phyloP scores from a whole-genome alignment of 2,888 invertebrate genomes.

The Drosophila formosana region DNA sequence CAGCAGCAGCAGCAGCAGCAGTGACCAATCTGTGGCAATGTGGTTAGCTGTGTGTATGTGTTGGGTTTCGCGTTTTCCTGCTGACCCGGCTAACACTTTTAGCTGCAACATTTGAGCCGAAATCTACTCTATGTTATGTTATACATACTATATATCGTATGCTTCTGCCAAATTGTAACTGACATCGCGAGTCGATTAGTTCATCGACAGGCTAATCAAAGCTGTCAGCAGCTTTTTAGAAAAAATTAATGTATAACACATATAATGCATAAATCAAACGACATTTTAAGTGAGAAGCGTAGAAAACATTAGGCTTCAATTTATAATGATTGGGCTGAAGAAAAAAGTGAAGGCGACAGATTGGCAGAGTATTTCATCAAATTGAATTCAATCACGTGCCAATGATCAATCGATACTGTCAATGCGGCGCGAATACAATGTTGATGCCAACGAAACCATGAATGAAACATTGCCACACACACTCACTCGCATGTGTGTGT shows the following conservation, averaged over 20 bases:
- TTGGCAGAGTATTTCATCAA: constrained; percentile 78
- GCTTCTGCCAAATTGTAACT: constrained; percentile 17
- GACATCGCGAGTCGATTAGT: constrained; percentile 10
- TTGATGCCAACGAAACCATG: constrained; percentile 62
- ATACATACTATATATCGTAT: neutral
- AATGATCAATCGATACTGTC: constrained; percentile 81
- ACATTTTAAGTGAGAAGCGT: constrained; percentile 25
- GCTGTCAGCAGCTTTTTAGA: neutral
- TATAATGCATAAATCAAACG: constrained; percentile 4
- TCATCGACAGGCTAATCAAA: neutral
- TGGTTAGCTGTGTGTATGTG: constrained; percentile 5
- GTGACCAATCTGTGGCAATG: constrained; percentile 17
- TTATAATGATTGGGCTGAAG: constrained; percentile 31
- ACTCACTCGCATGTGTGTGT: constrained; percentile 13
- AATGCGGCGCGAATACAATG: constrained; percentile 64
- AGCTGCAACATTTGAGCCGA: constrained; percentile 11
- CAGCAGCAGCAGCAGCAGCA: constrained; percentile 1
- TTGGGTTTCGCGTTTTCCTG: constrained; percentile 17
- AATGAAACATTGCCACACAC: constrained; percentile 59
- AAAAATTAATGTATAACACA: neutral
- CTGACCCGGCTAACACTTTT: constrained; percentile 20
- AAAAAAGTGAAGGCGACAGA: constrained; percentile 60
- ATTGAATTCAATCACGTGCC: constrained; percentile 81
- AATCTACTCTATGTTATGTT: neutral
- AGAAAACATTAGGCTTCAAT: constrained; percentile 43